Percentiles rank a stretch among this genome's conserved stretches.
phyloP scores from a whole-genome alignment of 2,888 invertebrate species.

The Drosophila cognata region DNA sequence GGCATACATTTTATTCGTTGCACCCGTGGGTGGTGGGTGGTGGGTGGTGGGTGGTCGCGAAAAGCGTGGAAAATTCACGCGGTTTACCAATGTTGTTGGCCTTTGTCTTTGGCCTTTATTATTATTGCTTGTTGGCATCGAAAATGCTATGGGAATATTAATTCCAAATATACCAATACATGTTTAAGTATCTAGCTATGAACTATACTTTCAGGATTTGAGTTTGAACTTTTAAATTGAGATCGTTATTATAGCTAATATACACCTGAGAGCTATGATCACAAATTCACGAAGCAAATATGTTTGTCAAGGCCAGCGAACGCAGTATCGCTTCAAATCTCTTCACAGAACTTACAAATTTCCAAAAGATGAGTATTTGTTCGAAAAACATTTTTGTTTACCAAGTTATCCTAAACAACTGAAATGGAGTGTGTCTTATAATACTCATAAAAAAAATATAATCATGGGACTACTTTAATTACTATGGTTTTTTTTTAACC shows the following conservation, averaged over 20 bases:
- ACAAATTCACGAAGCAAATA: not conserved
- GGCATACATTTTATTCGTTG: constrained; percentile 63
- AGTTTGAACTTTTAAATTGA: not conserved
- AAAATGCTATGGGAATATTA: constrained; percentile 14
- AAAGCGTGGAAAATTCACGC: constrained; percentile 48
- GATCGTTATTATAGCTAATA: not conserved
- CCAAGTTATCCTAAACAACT: not conserved
- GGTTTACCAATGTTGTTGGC: constrained; percentile 29
- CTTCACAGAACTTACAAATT: not conserved
- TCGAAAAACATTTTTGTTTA: not conserved
- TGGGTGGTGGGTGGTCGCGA: constrained; percentile 56
- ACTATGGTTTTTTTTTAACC: not conserved
- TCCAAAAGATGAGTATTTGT: not conserved
- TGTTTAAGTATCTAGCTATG: not conserved
- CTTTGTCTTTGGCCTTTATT: constrained; percentile 19
- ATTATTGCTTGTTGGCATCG: constrained; percentile 24
- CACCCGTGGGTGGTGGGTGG: constrained; percentile 50
- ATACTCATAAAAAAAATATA: not conserved
- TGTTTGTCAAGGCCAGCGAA: not conserved
- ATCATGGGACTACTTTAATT: not conserved
- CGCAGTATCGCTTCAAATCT: too few relatives aligned
- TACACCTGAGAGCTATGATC: not conserved
- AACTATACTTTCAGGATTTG: not conserved
- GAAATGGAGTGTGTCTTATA: not conserved
- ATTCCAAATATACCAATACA: not conserved